phyloP scores from a whole-genome alignment of 64 coral and sea anemone genomes.

The Stichodactyla mertensii region DNA sequence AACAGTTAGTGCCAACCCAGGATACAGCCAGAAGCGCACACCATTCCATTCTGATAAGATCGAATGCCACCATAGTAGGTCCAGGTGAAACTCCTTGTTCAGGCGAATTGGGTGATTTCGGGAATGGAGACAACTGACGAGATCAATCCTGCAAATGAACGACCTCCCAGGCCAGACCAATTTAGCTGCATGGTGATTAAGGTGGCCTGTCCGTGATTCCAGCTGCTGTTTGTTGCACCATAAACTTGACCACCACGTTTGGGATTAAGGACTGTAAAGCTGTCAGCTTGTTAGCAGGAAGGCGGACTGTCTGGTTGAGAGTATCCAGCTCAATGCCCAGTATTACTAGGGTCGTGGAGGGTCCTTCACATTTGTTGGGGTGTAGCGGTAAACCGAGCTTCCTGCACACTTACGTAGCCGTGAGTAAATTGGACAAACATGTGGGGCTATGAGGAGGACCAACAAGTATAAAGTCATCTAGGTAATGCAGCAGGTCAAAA shows the following conservation, averaged over 20 bases:
- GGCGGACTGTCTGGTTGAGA: neutral
- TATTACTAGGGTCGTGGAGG: slow-evolving; percentile 20
- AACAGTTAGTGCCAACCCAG: neutral
- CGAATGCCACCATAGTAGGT: slow-evolving; percentile 34
- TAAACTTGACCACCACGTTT: neutral
- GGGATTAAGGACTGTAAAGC: slow-evolving; percentile 8
- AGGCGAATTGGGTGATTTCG: slow-evolving; percentile 24
- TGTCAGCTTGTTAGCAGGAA: slow-evolving; percentile 35
- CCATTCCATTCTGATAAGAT: slow-evolving; percentile 22
- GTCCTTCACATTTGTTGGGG: slow-evolving; percentile 38
- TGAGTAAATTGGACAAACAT: no score
- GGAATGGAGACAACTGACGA: neutral
- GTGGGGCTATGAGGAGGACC: no score
- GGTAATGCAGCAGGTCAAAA: no score
- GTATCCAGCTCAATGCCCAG: slow-evolving; percentile 38
- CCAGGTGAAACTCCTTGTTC: slow-evolving; percentile 20
- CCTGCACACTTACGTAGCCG: no score
- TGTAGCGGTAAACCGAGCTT: neutral
- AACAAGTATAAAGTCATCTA: no score
- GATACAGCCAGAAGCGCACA: slow-evolving; percentile 19
- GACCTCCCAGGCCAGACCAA: slow-evolving; percentile 17
- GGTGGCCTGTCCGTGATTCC: slow-evolving; percentile 34
- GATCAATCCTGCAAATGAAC: slow-evolving; percentile 25
- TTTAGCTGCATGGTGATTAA: slow-evolving; percentile 23
- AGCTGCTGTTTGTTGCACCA: slow-evolving; percentile 26